These are phyloP conservation scores for Prionace glauca DNA, from an alignment of 2,797 vertebrate genomes.

Conservation along the genomic window DNA sequence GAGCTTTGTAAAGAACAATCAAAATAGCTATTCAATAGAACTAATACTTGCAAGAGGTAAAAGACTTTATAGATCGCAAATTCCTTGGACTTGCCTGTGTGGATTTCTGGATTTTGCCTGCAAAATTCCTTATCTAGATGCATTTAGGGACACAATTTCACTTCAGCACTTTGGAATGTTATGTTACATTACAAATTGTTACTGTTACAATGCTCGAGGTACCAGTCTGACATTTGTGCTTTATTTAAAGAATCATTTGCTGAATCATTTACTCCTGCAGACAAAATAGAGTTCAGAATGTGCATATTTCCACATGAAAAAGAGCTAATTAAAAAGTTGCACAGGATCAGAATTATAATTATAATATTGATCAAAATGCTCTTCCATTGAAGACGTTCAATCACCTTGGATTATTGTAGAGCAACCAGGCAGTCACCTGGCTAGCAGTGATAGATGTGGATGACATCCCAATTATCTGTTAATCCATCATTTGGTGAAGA, in stretches of 20 bases:
- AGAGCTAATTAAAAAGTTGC: background rate
- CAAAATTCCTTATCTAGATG: background rate
- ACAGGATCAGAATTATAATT: background rate
- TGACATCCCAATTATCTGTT: background rate
- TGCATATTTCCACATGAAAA: background rate
- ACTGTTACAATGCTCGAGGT: background rate
- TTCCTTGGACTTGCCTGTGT: background rate
- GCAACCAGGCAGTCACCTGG: background rate
- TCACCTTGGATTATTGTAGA: background rate
- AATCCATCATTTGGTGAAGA: conserved; percentile 5
- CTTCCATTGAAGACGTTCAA: background rate
- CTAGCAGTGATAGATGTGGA: background rate
- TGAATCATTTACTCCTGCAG: background rate
- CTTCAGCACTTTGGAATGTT: background rate
- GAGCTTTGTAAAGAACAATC: background rate
- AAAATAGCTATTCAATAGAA: background rate
- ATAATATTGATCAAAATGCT: background rate
- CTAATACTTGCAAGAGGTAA: background rate
- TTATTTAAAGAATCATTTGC: background rate
- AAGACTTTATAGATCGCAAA: background rate
- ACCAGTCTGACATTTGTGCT: background rate
- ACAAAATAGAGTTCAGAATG: background rate
- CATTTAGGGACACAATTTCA: background rate
- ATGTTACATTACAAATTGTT: background rate
- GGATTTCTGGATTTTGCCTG: background rate